Evolutionary conservation across 2,888 invertebrate species (phyloP).

Genomic region (Synanthedon formicaeformis): DNA sequence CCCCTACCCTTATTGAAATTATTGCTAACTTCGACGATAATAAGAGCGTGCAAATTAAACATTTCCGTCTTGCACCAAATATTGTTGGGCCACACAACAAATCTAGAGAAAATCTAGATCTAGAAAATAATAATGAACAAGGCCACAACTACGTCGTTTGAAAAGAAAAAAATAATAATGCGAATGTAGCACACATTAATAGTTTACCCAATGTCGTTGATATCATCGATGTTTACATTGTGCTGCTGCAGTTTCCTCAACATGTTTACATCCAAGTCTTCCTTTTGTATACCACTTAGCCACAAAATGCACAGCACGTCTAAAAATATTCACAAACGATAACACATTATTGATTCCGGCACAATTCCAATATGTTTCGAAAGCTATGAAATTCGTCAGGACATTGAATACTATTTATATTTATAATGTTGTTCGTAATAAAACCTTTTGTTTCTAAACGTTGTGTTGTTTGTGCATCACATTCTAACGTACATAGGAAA

Average conservation of each 20-base stretch:
- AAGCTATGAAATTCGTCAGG: too few relatives aligned
- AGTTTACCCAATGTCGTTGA: conserved; percentile 23
- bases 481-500: conserved; percentile 59
- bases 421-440: conserved; percentile 9
- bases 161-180: too few relatives aligned
- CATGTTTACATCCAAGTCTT: conserved; percentile 40
- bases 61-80: too few relatives aligned
- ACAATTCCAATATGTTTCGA: too few relatives aligned
- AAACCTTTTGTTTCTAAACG: conserved; percentile 58
- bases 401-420: not conserved
- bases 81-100: too few relatives aligned
- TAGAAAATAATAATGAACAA: too few relatives aligned
- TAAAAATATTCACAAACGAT: conserved; percentile 23
- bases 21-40: too few relatives aligned
- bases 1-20: too few relatives aligned
- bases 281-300: conserved; percentile 53
- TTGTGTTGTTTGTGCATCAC: conserved; percentile 29
- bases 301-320: conserved; percentile 55
- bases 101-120: too few relatives aligned
- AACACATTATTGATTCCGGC: not conserved
- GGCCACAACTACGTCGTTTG: too few relatives aligned
- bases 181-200: too few relatives aligned
- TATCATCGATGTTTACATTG: conserved; percentile 45
- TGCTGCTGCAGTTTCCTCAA: conserved; percentile 41
- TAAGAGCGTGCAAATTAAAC: too few relatives aligned